These are phyloP conservation scores for Meiosimyza decipiens DNA, from an alignment of 2,888 invertebrate species.

Conservation along the genomic window DNA sequence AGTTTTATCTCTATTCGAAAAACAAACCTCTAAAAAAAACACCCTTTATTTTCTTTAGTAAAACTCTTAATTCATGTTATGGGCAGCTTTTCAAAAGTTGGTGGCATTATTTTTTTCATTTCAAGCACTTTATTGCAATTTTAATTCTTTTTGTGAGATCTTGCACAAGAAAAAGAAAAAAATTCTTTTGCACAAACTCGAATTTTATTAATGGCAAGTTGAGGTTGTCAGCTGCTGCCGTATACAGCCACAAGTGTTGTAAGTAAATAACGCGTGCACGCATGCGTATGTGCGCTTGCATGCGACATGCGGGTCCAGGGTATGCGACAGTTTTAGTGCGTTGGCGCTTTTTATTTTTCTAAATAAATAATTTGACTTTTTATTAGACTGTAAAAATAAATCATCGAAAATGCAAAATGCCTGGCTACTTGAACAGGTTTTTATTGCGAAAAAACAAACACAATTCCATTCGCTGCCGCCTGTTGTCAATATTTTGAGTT, in stretches of 20 bases:
- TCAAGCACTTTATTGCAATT: constrained; percentile 7
- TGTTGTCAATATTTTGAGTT: constrained; percentile 9
- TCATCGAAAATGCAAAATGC: constrained; percentile 16
- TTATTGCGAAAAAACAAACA: background rate
- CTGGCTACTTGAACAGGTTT: constrained; percentile 28
- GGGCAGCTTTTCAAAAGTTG: background rate
- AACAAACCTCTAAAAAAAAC: no score
- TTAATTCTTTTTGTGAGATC: constrained; percentile 8
- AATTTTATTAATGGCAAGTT: constrained; percentile 30
- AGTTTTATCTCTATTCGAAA: no score
- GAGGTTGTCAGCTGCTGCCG: constrained; percentile 21
- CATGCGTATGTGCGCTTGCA: background rate
- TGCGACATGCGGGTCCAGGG: constrained; percentile 25
- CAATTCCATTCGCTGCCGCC: constrained; percentile 3
- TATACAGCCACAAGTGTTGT: constrained; percentile 5
- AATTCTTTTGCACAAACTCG: constrained; percentile 5
- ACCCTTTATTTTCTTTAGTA: no score
- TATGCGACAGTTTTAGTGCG: constrained; percentile 33
- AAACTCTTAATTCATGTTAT: background rate
- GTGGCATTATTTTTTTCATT: constrained; percentile 2
- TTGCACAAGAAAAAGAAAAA: no score
- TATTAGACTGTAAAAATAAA: constrained; percentile 22
- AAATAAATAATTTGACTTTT: constrained; percentile 16
- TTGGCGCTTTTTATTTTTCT: constrained; percentile 30
- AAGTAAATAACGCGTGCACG: background rate